These are phyloP conservation scores for Elephas maximus DNA, from an alignment of 2,113 vertebrate species.

Conservation along the genomic window DNA sequence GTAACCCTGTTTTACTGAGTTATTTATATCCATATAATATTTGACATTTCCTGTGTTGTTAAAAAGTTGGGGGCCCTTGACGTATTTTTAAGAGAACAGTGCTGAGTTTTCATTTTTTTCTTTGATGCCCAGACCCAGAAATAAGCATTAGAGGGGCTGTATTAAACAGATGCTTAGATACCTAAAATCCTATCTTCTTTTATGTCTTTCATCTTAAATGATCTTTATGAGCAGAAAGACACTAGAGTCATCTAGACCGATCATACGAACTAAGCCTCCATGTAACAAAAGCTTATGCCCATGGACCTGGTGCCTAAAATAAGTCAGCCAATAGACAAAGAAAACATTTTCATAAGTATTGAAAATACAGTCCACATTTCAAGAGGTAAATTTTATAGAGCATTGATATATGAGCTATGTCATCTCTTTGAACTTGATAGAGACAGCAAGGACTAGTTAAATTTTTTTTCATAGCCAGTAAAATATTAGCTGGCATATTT, in stretches of 20 bases:
- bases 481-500: conserved; percentile 69
- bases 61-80: conserved; percentile 81
- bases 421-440: conserved; percentile 72
- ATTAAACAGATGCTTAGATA: conserved; percentile 75
- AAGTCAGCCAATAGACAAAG: conserved; percentile 53
- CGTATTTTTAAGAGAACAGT: conserved; percentile 67
- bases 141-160: conserved; percentile 49
- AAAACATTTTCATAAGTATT: conserved; percentile 57
- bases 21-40: conserved; percentile 86
- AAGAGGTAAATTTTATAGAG: conserved; percentile 58
- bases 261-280: not conserved
- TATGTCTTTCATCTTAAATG: conserved; percentile 74
- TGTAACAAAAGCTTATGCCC: not conserved
- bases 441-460: conserved; percentile 71
- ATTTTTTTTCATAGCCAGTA: conserved; percentile 51
- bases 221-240: conserved; percentile 53
- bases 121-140: conserved; percentile 74
- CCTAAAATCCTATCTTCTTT: conserved; percentile 59
- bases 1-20: conserved; percentile 78
- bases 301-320: not conserved
- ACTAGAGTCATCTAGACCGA: not conserved
- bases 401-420: conserved; percentile 48
- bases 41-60: conserved; percentile 86
- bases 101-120: conserved; percentile 66
- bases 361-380: conserved; percentile 55